Conservation (phyloP, 2,888 invertebrate species). For the Drosophila pullipes region DNA sequence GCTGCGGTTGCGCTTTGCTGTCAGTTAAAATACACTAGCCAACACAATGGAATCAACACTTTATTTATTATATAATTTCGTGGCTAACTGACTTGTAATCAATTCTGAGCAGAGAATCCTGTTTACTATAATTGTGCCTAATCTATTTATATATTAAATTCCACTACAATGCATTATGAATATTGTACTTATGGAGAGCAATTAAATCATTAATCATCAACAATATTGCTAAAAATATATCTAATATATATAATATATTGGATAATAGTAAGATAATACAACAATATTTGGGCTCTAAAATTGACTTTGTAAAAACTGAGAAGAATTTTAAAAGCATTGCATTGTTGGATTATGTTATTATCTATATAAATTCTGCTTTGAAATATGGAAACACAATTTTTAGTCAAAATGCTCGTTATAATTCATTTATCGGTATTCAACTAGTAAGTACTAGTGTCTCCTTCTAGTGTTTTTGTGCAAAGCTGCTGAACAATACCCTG, state of each 20-base stretch:
- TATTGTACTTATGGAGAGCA: not conserved
- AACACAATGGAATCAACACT: conserved; percentile 16
- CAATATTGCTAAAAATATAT: not conserved
- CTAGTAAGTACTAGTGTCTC: not conserved
- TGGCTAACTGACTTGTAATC: not conserved
- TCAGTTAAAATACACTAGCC: conserved; percentile 27
- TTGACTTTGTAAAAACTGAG: not conserved
- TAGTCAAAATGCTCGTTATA: not conserved
- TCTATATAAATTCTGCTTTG: not conserved
- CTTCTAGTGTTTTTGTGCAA: not conserved
- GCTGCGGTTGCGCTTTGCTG: conserved; percentile 52
- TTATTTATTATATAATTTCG: not conserved
- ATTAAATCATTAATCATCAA: not conserved
- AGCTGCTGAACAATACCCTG: conserved; percentile 1
- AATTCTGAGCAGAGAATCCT: not conserved
- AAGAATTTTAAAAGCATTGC: not conserved
- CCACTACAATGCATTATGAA: not conserved
- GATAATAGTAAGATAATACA: not conserved
- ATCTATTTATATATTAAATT: not conserved
- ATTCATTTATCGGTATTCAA: not conserved
- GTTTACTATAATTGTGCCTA: not conserved
- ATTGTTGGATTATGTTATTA: not conserved
- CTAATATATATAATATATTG: not conserved
- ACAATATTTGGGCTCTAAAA: not conserved
- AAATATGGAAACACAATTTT: not conserved